These are phyloP conservation scores for Psilopsiagon aurifrons DNA, from an alignment of 2,113 vertebrate genomes.

Conservation along the genomic window DNA sequence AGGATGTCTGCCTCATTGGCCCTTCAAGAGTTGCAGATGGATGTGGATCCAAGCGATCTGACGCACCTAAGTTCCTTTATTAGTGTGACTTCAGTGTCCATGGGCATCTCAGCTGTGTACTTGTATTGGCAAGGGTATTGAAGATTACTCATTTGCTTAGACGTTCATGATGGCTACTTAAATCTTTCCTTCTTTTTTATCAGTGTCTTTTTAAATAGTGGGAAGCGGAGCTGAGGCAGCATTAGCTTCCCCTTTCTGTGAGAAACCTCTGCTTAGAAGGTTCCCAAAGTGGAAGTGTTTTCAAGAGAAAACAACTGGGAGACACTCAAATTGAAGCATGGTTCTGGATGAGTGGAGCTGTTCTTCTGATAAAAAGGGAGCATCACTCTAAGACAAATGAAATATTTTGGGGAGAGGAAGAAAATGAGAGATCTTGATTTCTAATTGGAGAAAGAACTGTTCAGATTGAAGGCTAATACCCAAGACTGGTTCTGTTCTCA, in stretches of 20 bases:
- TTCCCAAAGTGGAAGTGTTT: background rate
- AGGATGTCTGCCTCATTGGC: background rate
- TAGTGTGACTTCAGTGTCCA: background rate
- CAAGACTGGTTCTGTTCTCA: background rate
- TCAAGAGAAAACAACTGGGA: background rate
- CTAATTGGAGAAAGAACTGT: slow-evolving; percentile 32
- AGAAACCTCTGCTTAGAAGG: background rate
- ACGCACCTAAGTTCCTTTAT: background rate
- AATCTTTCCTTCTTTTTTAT: background rate
- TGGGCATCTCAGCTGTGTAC: background rate
- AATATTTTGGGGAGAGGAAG: background rate
- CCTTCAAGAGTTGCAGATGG: background rate
- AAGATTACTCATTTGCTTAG: background rate
- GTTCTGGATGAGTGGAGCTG: background rate
- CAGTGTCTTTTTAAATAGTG: background rate
- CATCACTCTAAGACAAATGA: background rate
- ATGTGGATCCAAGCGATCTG: background rate
- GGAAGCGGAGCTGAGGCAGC: background rate
- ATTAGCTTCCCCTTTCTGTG: background rate
- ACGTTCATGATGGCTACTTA: background rate
- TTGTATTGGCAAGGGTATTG: background rate
- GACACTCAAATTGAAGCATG: background rate
- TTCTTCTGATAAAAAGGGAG: background rate
- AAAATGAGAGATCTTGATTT: slow-evolving; percentile 26
- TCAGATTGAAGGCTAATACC: slow-evolving; percentile 54